Conservation (phyloP, 2,113 vertebrate species). For the Dermatemys mawii region DNA sequence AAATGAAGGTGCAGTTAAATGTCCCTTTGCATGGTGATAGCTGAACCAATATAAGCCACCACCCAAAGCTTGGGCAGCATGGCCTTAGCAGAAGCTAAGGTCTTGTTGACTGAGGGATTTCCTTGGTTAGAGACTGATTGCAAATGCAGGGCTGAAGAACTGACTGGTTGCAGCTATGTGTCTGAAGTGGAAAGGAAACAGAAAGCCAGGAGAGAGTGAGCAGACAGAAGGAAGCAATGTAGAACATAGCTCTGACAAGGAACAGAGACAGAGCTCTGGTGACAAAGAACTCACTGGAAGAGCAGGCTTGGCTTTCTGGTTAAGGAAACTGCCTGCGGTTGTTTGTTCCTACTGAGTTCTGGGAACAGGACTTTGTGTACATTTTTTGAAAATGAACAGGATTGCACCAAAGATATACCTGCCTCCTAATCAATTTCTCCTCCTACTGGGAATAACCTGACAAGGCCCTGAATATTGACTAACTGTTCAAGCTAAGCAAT, state of each 20-base stretch:
- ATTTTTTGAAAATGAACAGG: not conserved
- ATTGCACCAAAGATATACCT: not conserved
- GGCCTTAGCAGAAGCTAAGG: slow-evolving; percentile 8
- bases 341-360: not conserved
- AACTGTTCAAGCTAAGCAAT: not conserved
- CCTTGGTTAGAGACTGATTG: slow-evolving; percentile 31
- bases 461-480: not conserved
- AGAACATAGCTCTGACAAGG: not conserved
- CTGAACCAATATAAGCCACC: slow-evolving; percentile 41
- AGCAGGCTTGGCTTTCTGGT: not conserved
- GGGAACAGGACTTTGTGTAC: not conserved
- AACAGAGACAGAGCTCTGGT: not conserved
- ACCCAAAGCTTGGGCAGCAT: not conserved
- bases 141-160: not conserved
- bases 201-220: not conserved
- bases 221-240: not conserved
- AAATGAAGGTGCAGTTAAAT: slow-evolving; percentile 36
- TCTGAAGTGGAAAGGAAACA: not conserved
- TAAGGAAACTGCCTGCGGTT: not conserved
- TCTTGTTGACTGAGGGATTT: slow-evolving; percentile 1
- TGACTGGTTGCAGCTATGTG: not conserved
- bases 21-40: slow-evolving; percentile 16
- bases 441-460: not conserved
- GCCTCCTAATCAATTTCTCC: not conserved
- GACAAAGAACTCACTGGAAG: not conserved